A percentile compares a stretch with the other conserved stretches of the same genome.
Conservation (phyloP, 2,113 vertebrate species). For the Ginglymostoma cirratum region DNA sequence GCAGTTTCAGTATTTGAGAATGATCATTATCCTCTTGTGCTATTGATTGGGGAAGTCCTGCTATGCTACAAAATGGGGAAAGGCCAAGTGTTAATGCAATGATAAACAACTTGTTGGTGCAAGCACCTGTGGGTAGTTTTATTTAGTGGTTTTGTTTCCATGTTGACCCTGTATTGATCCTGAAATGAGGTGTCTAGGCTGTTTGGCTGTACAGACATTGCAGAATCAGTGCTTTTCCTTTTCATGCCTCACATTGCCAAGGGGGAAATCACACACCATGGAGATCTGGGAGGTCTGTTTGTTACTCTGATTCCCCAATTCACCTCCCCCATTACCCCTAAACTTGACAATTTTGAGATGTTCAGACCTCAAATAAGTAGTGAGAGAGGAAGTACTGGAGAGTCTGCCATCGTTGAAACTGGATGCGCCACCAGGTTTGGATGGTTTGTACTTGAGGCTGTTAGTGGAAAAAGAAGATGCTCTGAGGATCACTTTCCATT, state of each 20-base stretch:
- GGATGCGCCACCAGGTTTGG: too few relatives aligned
- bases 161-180: background rate
- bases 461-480: too few relatives aligned
- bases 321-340: background rate
- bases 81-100: background rate
- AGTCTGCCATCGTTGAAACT: too few relatives aligned
- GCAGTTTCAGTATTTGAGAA: background rate
- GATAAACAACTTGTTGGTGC: background rate
- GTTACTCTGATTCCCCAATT: background rate
- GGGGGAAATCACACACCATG: background rate
- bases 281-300: background rate
- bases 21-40: background rate
- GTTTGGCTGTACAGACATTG: background rate
- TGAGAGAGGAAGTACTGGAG: too few relatives aligned
- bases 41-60: background rate
- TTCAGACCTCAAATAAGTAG: background rate
- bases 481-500: too few relatives aligned
- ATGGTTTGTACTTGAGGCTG: too few relatives aligned
- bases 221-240: background rate
- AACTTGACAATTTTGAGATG: background rate
- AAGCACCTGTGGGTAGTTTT: background rate
- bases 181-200: background rate
- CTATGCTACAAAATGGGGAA: background rate
- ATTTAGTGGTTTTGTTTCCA: background rate
- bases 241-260: background rate